Conservation (phyloP, 2,113 vertebrate species). For the Excalfactoria chinensis region DNA sequence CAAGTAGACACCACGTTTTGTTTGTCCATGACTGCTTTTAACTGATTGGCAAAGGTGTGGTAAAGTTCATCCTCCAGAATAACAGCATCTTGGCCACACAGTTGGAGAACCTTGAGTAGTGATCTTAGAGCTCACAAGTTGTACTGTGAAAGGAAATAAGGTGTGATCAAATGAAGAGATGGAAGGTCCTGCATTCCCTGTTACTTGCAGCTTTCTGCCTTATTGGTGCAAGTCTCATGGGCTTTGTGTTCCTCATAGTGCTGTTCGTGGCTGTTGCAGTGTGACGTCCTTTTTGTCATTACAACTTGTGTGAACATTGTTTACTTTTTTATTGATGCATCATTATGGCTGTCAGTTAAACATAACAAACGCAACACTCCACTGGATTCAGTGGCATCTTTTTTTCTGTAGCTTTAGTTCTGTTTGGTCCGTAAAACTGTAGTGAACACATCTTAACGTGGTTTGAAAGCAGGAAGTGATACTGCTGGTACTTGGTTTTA, state of each 20-base stretch:
- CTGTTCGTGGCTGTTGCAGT: background rate
- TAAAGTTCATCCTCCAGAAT: background rate
- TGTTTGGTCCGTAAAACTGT: background rate
- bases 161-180: background rate
- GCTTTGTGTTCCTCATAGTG: rapidly evolving
- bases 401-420: background rate
- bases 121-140: background rate
- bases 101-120: background rate
- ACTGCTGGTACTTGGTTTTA: background rate
- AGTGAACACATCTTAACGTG: background rate
- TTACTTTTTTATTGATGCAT: background rate
- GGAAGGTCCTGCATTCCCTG: rapidly evolving
- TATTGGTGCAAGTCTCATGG: background rate
- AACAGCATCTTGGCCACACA: rapidly evolving
- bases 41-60: background rate
- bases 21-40: rapidly evolving
- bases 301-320: background rate
- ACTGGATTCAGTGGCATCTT: background rate
- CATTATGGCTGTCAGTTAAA: background rate
- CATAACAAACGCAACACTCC: background rate
- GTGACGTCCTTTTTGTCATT: background rate
- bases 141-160: background rate
- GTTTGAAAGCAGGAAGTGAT: background rate
- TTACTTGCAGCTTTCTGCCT: background rate
- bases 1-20: background rate